phyloP scores from a whole-genome alignment of 2,113 vertebrate genomes.

The Hystrix brachyura region DNA sequence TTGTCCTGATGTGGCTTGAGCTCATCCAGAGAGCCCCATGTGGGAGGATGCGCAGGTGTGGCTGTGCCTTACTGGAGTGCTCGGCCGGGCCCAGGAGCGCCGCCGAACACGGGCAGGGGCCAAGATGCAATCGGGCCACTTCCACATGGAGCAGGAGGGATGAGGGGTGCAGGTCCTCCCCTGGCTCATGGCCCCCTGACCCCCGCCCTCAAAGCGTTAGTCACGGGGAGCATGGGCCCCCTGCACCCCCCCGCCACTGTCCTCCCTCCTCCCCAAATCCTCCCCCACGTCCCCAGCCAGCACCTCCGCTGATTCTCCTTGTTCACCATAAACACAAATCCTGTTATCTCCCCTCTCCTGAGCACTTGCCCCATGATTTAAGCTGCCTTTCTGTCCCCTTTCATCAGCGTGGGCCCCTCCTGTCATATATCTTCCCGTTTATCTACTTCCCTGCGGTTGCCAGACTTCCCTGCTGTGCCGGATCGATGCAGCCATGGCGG shows the following conservation, averaged over 20 bases:
- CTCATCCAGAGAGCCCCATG: not conserved
- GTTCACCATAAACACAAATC: slow-evolving; percentile 85
- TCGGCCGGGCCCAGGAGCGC: not conserved
- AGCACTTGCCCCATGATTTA: slow-evolving; percentile 88
- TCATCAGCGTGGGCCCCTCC: slow-evolving; percentile 82
- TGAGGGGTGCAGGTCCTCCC: accelerated
- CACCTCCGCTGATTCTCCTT: slow-evolving; percentile 54
- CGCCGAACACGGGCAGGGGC: no score
- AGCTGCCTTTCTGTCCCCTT: slow-evolving; percentile 79
- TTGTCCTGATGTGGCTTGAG: not conserved
- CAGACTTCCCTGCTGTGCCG: slow-evolving; percentile 71
- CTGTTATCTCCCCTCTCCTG: slow-evolving; percentile 75
- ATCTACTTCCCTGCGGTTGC: slow-evolving; percentile 82
- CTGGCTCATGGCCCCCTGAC: not conserved
- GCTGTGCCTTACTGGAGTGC: accelerated
- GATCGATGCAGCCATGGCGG: slow-evolving; percentile 85
- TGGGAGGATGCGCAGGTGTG: not conserved
- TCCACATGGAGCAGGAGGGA: not conserved
- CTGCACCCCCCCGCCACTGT: not conserved
- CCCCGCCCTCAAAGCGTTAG: no score
- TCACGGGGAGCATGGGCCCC: not conserved
- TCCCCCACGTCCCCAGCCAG: not conserved
- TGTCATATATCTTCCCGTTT: slow-evolving; percentile 84
- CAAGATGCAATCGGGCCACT: not conserved
- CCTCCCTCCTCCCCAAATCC: not conserved